Percentiles rank a stretch among this genome's conserved stretches.
Conservation (phyloP, 37 sponge, comb jelly and placozoan species). For the Bolinopsis microptera region DNA sequence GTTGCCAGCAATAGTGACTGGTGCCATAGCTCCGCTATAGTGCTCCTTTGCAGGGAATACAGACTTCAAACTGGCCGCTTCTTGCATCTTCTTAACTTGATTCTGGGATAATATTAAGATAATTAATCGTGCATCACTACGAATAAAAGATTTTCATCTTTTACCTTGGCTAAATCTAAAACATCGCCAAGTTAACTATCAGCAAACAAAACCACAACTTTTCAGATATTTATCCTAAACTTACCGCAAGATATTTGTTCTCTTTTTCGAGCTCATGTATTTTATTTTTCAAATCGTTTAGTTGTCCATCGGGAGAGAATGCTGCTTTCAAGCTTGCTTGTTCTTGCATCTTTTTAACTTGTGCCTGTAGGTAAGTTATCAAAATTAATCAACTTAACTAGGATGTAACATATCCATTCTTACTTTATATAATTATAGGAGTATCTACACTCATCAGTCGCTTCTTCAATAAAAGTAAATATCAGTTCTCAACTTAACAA, state of each 20-base stretch:
- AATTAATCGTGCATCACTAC: not conserved
- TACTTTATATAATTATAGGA: no score
- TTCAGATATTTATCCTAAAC: no score
- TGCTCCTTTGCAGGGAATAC: not conserved
- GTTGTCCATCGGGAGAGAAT: not conserved
- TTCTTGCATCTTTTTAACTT: not conserved
- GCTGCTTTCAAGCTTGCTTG: not conserved
- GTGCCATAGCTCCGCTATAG: not conserved
- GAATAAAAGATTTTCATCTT: no score
- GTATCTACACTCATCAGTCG: no score
- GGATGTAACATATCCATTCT: not conserved
- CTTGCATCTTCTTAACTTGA: slow-evolving; percentile 47
- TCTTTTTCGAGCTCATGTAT: not conserved
- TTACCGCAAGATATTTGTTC: slow-evolving; percentile 3
- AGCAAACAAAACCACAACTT: not conserved
- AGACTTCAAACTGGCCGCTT: not conserved
- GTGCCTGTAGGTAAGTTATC: not conserved
- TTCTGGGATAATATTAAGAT: not conserved
- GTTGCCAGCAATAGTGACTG: not conserved
- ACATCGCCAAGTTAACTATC: not conserved
- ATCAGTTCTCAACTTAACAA: not conserved
- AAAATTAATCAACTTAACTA: not conserved
- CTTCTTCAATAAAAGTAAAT: not conserved
- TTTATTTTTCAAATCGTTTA: not conserved
- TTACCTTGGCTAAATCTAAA: no score